phyloP scores from a whole-genome alignment of 2,113 vertebrate species.

The Chroicocephalus ridibundus region DNA sequence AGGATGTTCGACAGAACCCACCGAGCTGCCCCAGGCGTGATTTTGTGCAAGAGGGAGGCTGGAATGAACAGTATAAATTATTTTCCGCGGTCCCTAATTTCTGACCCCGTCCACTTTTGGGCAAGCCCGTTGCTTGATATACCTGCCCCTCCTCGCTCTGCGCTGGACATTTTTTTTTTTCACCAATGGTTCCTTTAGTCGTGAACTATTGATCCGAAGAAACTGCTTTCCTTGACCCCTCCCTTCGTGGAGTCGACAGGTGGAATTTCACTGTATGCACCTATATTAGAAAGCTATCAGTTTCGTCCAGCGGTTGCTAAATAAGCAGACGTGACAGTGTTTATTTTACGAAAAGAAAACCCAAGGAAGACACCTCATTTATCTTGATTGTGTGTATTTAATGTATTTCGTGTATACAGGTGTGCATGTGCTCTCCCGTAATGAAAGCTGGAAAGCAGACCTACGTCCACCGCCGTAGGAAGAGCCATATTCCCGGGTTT shows the following conservation, averaged over 20 bases:
- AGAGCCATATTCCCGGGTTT: neutral
- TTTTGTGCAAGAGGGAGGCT: neutral
- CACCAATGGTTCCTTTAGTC: neutral
- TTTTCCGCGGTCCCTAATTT: neutral
- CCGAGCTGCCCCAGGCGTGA: neutral
- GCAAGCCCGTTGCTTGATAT: neutral
- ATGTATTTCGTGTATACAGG: neutral
- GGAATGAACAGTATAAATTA: neutral
- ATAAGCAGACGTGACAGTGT: conserved; percentile 22
- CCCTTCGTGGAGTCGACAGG: neutral
- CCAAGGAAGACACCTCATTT: conserved; percentile 11
- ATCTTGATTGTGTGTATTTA: neutral
- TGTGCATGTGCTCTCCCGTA: neutral
- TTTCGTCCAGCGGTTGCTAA: neutral
- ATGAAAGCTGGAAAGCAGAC: neutral
- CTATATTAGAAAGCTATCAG: neutral
- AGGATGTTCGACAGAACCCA: neutral
- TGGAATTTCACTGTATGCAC: neutral
- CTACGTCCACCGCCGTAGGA: fast-evolving
- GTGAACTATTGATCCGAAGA: neutral
- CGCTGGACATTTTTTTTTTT: neutral
- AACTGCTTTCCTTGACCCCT: neutral
- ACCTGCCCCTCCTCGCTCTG: neutral
- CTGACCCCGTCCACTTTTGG: neutral
- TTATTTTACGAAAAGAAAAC: conserved; percentile 36